Evolutionary conservation across 2,113 vertebrate species (phyloP).

Genomic region (Collichthys lucidus): DNA sequence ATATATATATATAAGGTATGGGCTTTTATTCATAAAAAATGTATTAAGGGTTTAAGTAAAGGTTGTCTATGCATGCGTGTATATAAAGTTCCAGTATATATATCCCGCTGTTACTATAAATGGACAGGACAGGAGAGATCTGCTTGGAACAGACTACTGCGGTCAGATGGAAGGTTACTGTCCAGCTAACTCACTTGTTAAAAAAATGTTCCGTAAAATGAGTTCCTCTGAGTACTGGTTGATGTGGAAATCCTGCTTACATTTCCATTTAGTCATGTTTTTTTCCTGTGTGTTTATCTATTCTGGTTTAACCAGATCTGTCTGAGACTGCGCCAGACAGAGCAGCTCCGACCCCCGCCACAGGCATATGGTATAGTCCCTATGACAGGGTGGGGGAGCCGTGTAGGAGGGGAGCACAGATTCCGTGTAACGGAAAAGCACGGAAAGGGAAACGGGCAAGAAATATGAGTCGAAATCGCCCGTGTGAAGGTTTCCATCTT

Average conservation of each 20-base stretch:
- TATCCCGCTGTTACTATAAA: conserved; percentile 89
- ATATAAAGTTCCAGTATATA: conserved; percentile 83
- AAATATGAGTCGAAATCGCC: conserved; percentile 72
- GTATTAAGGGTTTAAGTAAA: conserved; percentile 32
- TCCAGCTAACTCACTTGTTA: background rate
- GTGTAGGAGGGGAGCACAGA: conserved; percentile 70
- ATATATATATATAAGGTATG: too few relatives aligned
- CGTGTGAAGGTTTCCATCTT: conserved; percentile 69
- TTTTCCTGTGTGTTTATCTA: background rate
- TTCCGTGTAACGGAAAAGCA: conserved; percentile 78
- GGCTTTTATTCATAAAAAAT: background rate
- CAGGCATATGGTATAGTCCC: conserved; percentile 77
- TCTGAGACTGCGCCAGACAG: conserved; percentile 59
- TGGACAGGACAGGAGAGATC: conserved; percentile 84
- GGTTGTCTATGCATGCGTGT: conserved; percentile 58
- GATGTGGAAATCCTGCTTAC: conserved; percentile 15
- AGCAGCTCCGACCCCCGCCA: conserved; percentile 39
- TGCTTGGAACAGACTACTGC: conserved; percentile 74
- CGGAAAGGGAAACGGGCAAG: conserved; percentile 69
- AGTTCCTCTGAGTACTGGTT: background rate
- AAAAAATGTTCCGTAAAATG: background rate
- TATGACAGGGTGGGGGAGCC: conserved; percentile 80
- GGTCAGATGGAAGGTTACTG: conserved; percentile 55
- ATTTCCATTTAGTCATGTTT: background rate
- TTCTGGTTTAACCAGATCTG: conserved; percentile 26